These are phyloP conservation scores for Kradibia gibbosae DNA, from an alignment of 1,140 invertebrate species.

Conservation along the genomic window DNA sequence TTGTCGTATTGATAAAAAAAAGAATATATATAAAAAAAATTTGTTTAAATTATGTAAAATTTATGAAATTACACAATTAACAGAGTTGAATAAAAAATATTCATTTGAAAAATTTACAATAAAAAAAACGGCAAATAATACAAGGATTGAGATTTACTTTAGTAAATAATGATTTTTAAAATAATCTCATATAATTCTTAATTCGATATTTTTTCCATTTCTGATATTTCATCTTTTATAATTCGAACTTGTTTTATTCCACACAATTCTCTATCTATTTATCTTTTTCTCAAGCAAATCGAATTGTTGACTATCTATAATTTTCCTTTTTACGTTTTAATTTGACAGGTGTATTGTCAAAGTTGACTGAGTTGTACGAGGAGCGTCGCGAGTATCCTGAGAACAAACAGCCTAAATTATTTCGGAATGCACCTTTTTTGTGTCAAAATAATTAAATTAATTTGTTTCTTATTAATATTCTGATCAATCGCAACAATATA, in stretches of 20 bases:
- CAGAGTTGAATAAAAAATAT: conserved; percentile 36
- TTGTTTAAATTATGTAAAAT: background rate
- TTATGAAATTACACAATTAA: background rate
- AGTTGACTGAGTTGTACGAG: conserved; percentile 14
- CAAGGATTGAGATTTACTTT: conserved; percentile 70
- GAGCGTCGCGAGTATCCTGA: conserved; percentile 2
- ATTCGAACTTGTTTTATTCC: conserved; percentile 43
- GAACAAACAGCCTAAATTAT: conserved; percentile 13
- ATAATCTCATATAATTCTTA: conserved; percentile 69
- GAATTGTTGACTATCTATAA: conserved; percentile 41
- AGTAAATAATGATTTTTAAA: conserved; percentile 69
- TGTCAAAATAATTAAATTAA: conserved; percentile 7
- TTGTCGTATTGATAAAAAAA: background rate
- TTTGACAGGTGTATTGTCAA: conserved; percentile 14
- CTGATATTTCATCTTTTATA: conserved; percentile 53
- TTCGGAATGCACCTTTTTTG: background rate
- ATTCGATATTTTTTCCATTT: conserved; percentile 57
- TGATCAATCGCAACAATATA: conserved; percentile 40
- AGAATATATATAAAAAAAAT: background rate
- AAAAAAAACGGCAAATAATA: conserved; percentile 54
- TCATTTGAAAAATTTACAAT: conserved; percentile 15
- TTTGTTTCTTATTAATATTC: background rate
- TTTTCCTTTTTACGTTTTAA: conserved; percentile 33
- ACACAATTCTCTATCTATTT: background rate
- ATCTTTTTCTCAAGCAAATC: conserved; percentile 33